Conservation (phyloP, 2,113 vertebrate species). For the Acrocephalus kingi region DNA sequence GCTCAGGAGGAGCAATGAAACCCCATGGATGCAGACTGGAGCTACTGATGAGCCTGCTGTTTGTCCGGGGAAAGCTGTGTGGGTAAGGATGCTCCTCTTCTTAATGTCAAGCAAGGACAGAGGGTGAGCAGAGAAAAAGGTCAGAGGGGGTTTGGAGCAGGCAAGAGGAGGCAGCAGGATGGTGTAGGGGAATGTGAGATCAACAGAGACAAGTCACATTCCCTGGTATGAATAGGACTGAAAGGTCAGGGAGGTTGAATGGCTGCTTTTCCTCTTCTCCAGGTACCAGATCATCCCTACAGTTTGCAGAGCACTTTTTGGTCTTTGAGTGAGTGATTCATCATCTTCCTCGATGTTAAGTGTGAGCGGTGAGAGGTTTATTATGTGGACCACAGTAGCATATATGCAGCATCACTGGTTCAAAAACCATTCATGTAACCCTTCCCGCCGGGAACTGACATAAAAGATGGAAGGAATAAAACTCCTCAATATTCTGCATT, state of each 20-base stretch:
- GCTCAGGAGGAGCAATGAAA: background rate
- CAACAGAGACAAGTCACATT: background rate
- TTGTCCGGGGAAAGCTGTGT: background rate
- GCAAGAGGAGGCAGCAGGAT: background rate
- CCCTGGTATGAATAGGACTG: background rate
- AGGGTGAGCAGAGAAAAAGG: background rate
- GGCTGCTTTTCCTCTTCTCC: background rate
- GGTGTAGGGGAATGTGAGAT: background rate
- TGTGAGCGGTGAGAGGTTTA: background rate
- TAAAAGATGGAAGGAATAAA: background rate
- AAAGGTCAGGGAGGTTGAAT: background rate
- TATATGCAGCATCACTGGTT: background rate
- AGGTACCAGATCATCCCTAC: background rate
- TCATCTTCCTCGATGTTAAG: background rate
- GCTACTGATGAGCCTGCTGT: background rate
- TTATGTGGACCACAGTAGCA: background rate
- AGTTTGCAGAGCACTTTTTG: background rate
- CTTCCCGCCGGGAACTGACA: background rate
- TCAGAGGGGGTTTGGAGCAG: background rate
- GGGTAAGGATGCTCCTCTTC: background rate
- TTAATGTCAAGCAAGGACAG: background rate
- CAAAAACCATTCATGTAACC: background rate
- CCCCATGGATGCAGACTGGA: background rate
- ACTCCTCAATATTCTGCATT: background rate
- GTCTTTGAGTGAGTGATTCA: background rate